Percentiles rank a stretch among this genome's conserved stretches.
Evolutionary conservation across 2,888 invertebrate genomes (phyloP).

Genomic region (Syrista parreyssii): DNA sequence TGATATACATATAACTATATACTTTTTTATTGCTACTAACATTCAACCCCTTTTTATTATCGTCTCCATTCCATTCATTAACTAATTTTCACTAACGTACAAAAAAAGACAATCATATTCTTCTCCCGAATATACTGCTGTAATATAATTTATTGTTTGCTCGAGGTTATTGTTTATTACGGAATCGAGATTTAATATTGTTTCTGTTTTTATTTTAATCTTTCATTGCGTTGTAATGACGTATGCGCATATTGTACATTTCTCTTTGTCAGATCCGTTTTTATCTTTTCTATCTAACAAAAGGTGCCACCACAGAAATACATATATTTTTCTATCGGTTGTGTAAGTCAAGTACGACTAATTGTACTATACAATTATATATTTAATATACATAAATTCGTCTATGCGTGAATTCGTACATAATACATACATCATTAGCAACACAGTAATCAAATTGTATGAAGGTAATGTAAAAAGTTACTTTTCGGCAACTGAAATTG

Average conservation of each 20-base stretch:
- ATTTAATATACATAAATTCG: background rate
- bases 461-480: background rate
- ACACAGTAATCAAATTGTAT: background rate
- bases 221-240: background rate
- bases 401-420: background rate
- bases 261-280: background rate
- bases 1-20: background rate
- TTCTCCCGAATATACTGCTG: background rate
- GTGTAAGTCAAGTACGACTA: background rate
- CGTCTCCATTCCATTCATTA: background rate
- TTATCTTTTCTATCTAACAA: background rate
- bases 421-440: background rate
- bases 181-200: background rate
- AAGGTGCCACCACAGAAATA: conserved; percentile 32
- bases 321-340: conserved; percentile 29
- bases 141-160: background rate
- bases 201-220: background rate
- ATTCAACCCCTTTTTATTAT: background rate
- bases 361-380: background rate
- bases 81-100: background rate
- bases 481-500: conserved; percentile 30
- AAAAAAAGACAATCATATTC: background rate
- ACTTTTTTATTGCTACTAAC: background rate
- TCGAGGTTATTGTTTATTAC: background rate
- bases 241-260: background rate